These are phyloP conservation scores for Leptobrachium ailaonicum DNA, from an alignment of 2,113 vertebrate species.

Conservation along the genomic window DNA sequence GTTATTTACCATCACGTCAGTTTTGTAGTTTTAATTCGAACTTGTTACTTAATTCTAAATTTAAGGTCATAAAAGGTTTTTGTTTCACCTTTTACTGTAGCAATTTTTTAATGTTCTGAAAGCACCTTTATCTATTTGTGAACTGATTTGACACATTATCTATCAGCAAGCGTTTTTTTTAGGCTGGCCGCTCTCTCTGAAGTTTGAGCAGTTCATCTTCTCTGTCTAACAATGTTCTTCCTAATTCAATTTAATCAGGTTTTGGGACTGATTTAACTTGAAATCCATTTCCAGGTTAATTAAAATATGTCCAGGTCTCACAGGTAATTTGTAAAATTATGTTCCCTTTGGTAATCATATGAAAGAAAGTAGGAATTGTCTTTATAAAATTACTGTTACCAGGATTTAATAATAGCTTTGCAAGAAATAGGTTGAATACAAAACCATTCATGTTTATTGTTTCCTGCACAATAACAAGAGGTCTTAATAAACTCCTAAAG, in stretches of 20 bases:
- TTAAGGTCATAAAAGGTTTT: too few relatives aligned
- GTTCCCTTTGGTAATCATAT: conserved; percentile 41
- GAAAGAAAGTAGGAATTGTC: conserved; percentile 34
- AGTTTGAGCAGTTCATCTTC: conserved; percentile 14
- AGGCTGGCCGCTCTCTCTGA: neutral
- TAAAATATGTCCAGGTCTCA: conserved; percentile 49
- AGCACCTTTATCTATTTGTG: neutral
- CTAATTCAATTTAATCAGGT: conserved; percentile 44
- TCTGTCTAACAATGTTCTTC: conserved; percentile 31
- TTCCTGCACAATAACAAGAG: neutral
- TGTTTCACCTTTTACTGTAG: too few relatives aligned
- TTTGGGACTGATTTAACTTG: conserved; percentile 42
- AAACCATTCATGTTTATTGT: neutral
- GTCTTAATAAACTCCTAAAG: neutral
- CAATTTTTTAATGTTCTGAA: neutral
- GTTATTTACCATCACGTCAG: too few relatives aligned
- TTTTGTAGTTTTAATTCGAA: too few relatives aligned
- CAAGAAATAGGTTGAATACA: conserved; percentile 17
- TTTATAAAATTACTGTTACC: conserved; percentile 33
- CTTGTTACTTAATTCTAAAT: too few relatives aligned
- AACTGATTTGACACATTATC: neutral
- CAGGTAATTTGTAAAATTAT: conserved; percentile 44
- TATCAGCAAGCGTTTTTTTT: neutral
- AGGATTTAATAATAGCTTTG: conserved; percentile 33
- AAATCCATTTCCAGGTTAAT: conserved; percentile 50